These are phyloP conservation scores for Mythimna ferrago DNA, from an alignment of 2,888 invertebrate genomes.

Conservation along the genomic window DNA sequence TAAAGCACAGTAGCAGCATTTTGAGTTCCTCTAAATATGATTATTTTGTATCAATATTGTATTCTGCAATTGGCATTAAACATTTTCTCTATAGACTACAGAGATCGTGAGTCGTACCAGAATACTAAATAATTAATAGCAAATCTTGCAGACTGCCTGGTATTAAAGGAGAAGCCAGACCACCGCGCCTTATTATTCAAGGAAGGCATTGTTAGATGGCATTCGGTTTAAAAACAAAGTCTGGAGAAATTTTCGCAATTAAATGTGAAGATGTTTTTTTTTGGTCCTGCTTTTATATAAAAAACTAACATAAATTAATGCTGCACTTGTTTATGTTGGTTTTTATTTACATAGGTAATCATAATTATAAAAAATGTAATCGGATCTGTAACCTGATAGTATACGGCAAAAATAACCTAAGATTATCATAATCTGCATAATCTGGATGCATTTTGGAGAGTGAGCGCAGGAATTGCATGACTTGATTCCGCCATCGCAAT, in stretches of 20 bases:
- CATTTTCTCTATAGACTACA: conserved; percentile 24
- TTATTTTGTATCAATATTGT: conserved; percentile 26
- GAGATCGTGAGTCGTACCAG: conserved; percentile 26
- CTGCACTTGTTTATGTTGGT: background rate
- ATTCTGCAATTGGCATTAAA: conserved; percentile 15
- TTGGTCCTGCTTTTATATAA: conserved; percentile 1
- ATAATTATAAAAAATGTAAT: too few species aligned
- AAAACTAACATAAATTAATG: background rate
- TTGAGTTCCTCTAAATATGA: conserved; percentile 8
- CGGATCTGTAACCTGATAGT: too few species aligned
- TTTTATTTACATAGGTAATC: too few species aligned
- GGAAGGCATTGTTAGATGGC: conserved; percentile 40
- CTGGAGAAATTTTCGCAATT: conserved; percentile 17
- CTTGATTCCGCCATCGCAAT: too few species aligned
- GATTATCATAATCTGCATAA: too few species aligned
- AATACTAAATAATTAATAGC: conserved; percentile 60
- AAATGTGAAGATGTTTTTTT: conserved; percentile 12
- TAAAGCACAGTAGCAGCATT: background rate
- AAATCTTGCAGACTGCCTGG: conserved; percentile 51
- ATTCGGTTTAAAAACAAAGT: conserved; percentile 37
- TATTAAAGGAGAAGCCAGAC: conserved; percentile 47
- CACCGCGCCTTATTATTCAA: conserved; percentile 51
- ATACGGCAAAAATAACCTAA: too few species aligned
- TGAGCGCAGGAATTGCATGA: too few species aligned
- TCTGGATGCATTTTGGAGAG: too few species aligned